Evolutionary conservation across 92 coral and sea anemone genomes (phyloP), one percentile per base, ranked within the genome.

Genomic region (Epizoanthus fatuus): DNA sequence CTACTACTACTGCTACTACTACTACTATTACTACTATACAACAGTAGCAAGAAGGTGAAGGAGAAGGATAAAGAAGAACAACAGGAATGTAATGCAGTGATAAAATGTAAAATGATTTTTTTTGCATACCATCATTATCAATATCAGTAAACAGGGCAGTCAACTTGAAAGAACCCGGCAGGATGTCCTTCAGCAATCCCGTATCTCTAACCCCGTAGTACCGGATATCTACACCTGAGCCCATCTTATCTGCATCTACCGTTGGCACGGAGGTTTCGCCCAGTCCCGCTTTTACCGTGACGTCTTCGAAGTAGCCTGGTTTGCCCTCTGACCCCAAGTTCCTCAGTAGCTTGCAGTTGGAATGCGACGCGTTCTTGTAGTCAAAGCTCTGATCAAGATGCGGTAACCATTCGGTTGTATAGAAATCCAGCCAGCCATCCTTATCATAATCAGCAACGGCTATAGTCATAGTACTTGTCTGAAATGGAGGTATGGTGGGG

Each of bases 401-500:
- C 68, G 99, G 99, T 15, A 97, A 78, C 99, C 99, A 97, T 77
- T 97, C 99, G 29, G 99, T 97, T 35, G 97, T 91, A 76, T 93
- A 97, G 19, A 97, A 84, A 71, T 97, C 99, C 42, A 97, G 89
- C 99, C 99, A 97, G 35, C 99, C 99, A 72, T 97, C 99, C 77
- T 88, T 93, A 79, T 97, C 96, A 80, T 97, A 97, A 84, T 97
- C 99, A 44, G 85, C 97, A 52, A 90, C 90, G 37, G 98, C 99
- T 38, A 97, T 94, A 9, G 98, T 95, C 99, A 97, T 93, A 51
- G 98, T 95, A 78, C 98, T 93, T 17, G 99, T 97, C 83, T 93
- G 91, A 75, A 74, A 97, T 20, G 99, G 99, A 20, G 99, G 90
- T 71, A 97, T 93, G 14, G 64, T 53, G 29, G 99, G 99, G 8